Percentiles rank a stretch among this genome's conserved stretches.
Conservation (phyloP, 2,888 invertebrate genomes). For the Ectobius pallidus region DNA sequence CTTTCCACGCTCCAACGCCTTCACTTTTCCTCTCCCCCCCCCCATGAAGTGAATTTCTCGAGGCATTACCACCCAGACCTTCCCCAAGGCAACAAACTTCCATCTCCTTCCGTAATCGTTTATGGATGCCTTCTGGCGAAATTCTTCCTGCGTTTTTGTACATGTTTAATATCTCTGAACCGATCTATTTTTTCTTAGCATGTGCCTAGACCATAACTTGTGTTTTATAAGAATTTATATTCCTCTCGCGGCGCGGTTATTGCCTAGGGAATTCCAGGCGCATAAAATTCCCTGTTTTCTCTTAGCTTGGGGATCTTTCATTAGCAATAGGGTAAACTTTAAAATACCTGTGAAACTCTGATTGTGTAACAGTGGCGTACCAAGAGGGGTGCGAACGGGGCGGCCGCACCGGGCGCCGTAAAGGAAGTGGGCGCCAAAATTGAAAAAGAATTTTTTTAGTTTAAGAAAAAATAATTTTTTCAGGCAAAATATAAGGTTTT, state of each 20-base stretch:
- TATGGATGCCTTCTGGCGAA: constrained; percentile 13
- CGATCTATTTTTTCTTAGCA: constrained; percentile 15
- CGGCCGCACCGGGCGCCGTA: too few relatives aligned
- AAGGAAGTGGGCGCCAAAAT: too few relatives aligned
- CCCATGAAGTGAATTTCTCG: background rate
- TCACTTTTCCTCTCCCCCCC: background rate
- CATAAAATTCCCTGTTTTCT: background rate
- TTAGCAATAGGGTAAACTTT: too few relatives aligned
- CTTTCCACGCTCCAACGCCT: background rate
- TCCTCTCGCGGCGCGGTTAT: background rate
- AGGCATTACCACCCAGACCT: constrained; percentile 4
- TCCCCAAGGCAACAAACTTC: background rate
- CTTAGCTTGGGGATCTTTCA: background rate
- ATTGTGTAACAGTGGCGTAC: too few relatives aligned
- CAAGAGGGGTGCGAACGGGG: too few relatives aligned
- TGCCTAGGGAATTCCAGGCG: constrained; percentile 12
- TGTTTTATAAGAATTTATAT: background rate
- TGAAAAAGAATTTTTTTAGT: too few relatives aligned
- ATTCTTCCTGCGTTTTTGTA: background rate
- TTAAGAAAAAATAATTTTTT: too few relatives aligned
- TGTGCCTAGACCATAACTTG: background rate
- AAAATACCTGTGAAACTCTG: too few relatives aligned
- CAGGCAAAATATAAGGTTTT: too few relatives aligned
- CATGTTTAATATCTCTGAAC: background rate
- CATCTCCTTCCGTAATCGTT: constrained; percentile 10